phyloP scores from a whole-genome alignment of 2,113 vertebrate species.

The Pseudopipra pipra region DNA sequence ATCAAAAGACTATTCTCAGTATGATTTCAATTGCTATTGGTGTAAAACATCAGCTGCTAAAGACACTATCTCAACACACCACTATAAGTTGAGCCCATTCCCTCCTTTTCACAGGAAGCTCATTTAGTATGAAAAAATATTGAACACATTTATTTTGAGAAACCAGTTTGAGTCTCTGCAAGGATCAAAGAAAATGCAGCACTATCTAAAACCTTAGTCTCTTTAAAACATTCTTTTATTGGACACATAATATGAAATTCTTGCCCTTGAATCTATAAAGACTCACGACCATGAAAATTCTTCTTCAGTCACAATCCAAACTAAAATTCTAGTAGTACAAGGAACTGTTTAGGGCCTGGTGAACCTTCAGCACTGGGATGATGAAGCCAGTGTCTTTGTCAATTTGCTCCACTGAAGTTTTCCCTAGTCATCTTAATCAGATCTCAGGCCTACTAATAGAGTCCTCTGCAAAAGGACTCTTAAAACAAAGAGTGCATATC shows the following conservation, averaged over 20 bases:
- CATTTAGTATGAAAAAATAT: not conserved
- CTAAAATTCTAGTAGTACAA: not conserved
- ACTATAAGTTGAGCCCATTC: not conserved
- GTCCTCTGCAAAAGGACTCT: not conserved
- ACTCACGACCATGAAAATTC: not conserved
- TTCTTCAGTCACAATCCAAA: not conserved
- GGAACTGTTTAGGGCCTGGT: not conserved
- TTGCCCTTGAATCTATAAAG: not conserved
- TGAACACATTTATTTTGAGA: not conserved
- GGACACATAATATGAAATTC: not conserved
- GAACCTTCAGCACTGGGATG: not conserved
- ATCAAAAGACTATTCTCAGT: not conserved
- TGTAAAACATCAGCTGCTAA: not conserved
- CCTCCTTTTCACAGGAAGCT: not conserved
- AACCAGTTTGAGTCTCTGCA: not conserved
- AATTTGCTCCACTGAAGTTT: not conserved
- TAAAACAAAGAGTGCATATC: not conserved
- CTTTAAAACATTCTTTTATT: not conserved
- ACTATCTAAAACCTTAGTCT: not conserved
- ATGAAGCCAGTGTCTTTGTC: not conserved
- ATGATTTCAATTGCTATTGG: not conserved
- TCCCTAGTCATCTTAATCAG: not conserved
- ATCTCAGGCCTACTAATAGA: not conserved
- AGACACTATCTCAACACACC: not conserved
- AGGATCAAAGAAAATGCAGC: not conserved